Percentiles rank a stretch among this genome's conserved stretches.
Evolutionary conservation across 2,797 vertebrate genomes (phyloP).

Genomic region (Amazona finschi): DNA sequence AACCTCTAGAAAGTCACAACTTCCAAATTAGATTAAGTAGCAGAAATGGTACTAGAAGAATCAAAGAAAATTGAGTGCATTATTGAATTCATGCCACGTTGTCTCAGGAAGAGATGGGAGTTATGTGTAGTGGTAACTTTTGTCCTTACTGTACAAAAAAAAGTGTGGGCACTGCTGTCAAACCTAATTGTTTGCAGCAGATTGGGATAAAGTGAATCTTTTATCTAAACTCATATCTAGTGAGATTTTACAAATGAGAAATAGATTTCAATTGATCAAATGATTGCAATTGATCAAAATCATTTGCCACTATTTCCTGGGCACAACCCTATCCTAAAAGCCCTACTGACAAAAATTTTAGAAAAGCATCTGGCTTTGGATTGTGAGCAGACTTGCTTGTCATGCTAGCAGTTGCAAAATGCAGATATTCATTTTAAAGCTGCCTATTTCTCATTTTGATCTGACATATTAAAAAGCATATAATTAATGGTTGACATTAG

Average conservation of each 20-base stretch:
- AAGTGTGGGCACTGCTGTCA: slow-evolving; percentile 61
- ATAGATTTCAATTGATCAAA: neutral
- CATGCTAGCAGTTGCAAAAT: slow-evolving; percentile 64
- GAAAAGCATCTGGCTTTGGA: slow-evolving; percentile 4
- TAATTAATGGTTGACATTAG: slow-evolving; percentile 83
- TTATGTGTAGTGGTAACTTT: slow-evolving; percentile 62
- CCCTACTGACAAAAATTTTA: neutral
- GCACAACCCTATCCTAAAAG: neutral
- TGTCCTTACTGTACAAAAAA: slow-evolving; percentile 66
- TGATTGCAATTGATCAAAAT: neutral
- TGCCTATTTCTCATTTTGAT: slow-evolving; percentile 76
- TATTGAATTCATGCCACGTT: slow-evolving; percentile 76
- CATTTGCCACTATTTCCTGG: slow-evolving; percentile 4
- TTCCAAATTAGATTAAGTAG: slow-evolving; percentile 78
- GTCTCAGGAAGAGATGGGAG: slow-evolving; percentile 68
- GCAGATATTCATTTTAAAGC: slow-evolving; percentile 62
- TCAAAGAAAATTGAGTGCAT: slow-evolving; percentile 75
- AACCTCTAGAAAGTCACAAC: slow-evolving; percentile 74
- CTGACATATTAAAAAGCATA: slow-evolving; percentile 79
- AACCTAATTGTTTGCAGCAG: slow-evolving; percentile 31
- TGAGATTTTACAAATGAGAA: slow-evolving; percentile 23
- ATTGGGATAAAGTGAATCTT: slow-evolving; percentile 21
- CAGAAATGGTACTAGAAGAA: slow-evolving; percentile 68
- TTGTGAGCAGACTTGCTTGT: slow-evolving; percentile 62
- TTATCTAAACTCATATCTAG: neutral